These are phyloP conservation scores for Okapia johnstoni DNA, from an alignment of 2,113 vertebrate genomes.

Conservation along the genomic window DNA sequence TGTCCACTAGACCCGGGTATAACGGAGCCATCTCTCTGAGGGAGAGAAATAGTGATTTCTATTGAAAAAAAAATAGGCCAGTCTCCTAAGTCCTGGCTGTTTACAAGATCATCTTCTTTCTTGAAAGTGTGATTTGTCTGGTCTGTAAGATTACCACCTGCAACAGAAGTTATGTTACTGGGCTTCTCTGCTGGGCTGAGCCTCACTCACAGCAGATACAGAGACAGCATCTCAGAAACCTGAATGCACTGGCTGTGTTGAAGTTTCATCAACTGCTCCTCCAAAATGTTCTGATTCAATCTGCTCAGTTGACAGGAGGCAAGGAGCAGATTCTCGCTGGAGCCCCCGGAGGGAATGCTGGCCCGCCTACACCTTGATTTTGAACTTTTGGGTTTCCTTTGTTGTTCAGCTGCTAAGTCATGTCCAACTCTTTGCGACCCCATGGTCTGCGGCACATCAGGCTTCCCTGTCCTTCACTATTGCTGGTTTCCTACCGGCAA, in stretches of 20 bases:
- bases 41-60: background rate
- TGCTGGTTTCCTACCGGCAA: background rate
- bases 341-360: background rate
- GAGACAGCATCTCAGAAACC: background rate
- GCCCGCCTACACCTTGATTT: background rate
- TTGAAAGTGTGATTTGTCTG: background rate
- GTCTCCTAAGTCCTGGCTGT: background rate
- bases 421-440: fast-evolving
- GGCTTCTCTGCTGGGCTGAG: background rate
- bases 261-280: background rate
- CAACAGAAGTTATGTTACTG: fast-evolving
- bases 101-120: background rate
- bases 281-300: background rate
- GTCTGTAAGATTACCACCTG: background rate
- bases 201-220: fast-evolving
- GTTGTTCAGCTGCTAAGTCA: background rate
- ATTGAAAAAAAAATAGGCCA: background rate
- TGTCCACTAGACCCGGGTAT: fast-evolving
- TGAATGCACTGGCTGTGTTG: fast-evolving
- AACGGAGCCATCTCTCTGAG: too few species aligned
- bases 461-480: background rate
- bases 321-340: background rate
- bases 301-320: background rate
- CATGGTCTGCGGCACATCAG: fast-evolving
- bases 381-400: background rate